Evolutionary conservation across 2,888 invertebrate species (phyloP).

Genomic region (Oscheius sp.): DNA sequence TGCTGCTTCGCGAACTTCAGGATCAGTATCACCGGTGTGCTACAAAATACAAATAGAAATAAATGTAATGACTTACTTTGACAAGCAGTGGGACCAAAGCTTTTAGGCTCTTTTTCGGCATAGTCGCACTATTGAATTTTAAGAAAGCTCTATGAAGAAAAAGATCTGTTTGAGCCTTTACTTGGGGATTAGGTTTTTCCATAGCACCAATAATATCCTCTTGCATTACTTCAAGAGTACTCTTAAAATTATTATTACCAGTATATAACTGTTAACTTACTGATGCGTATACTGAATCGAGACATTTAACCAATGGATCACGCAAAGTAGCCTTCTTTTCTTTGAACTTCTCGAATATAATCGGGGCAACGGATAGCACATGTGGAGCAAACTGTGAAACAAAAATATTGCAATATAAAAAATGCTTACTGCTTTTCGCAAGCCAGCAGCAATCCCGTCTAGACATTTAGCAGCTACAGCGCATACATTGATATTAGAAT

Average conservation of each 20-base stretch:
- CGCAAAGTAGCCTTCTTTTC: slow-evolving; percentile 95
- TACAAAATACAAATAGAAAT: slow-evolving; percentile 30
- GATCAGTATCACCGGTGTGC: slow-evolving; percentile 80
- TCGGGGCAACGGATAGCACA: slow-evolving; percentile 72
- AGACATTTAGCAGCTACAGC: slow-evolving; percentile 87
- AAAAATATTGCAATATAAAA: slow-evolving; percentile 73
- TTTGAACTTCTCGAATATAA: slow-evolving; percentile 93
- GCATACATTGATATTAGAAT: slow-evolving; percentile 92
- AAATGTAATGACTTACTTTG: slow-evolving; percentile 49
- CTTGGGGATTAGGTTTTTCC: slow-evolving; percentile 76
- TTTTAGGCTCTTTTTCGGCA: slow-evolving; percentile 76
- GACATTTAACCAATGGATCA: slow-evolving; percentile 85
- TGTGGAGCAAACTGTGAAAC: slow-evolving; percentile 39
- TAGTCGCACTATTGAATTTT: slow-evolving; percentile 61
- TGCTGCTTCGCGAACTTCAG: slow-evolving; percentile 89
- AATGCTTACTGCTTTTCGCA: slow-evolving; percentile 87
- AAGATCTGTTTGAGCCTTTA: slow-evolving; percentile 74
- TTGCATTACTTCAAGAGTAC: slow-evolving; percentile 77
- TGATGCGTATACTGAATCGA: slow-evolving; percentile 80
- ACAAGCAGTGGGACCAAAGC: slow-evolving; percentile 69
- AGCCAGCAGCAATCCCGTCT: slow-evolving; percentile 84
- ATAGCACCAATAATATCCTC: slow-evolving; percentile 88
- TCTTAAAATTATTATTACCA: slow-evolving; percentile 27
- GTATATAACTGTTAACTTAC: slow-evolving; percentile 30
- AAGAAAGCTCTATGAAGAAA: slow-evolving; percentile 58